Conservation (phyloP, 2,113 vertebrate species). For the Psilopsiagon aymara region DNA sequence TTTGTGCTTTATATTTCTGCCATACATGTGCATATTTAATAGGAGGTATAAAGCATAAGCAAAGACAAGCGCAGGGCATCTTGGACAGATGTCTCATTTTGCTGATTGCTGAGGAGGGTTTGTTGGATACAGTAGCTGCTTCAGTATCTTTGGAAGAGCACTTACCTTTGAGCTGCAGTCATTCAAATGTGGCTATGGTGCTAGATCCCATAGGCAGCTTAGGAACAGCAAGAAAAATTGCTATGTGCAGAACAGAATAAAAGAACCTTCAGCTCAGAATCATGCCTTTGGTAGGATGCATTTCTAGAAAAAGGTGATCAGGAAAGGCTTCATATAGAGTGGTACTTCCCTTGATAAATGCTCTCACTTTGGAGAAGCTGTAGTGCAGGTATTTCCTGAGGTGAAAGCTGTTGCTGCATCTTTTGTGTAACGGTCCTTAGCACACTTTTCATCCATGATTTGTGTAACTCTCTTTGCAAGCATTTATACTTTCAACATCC, state of each 20-base stretch:
- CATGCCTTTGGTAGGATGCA: background rate
- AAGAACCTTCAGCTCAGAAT: slow-evolving; percentile 7
- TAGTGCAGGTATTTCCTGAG: background rate
- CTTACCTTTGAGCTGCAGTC: background rate
- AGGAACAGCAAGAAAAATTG: background rate
- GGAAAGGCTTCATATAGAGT: background rate
- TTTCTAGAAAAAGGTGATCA: slow-evolving; percentile 20
- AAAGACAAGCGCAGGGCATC: background rate
- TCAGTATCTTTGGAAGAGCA: background rate
- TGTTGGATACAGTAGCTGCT: background rate
- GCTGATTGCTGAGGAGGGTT: background rate
- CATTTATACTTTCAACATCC: background rate
- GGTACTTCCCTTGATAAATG: background rate
- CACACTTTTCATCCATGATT: background rate
- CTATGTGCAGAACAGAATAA: background rate
- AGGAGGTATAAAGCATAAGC: background rate
- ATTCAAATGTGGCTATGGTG: background rate
- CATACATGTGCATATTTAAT: background rate
- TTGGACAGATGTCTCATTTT: background rate
- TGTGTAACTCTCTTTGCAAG: background rate
- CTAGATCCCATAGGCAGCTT: background rate
- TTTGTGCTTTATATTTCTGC: background rate
- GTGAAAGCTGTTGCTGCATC: background rate
- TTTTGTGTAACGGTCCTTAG: background rate
- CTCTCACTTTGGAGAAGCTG: background rate